These are phyloP conservation scores for Scaptomyza flava DNA, from an alignment of 2,888 invertebrate species.

Conservation along the genomic window DNA sequence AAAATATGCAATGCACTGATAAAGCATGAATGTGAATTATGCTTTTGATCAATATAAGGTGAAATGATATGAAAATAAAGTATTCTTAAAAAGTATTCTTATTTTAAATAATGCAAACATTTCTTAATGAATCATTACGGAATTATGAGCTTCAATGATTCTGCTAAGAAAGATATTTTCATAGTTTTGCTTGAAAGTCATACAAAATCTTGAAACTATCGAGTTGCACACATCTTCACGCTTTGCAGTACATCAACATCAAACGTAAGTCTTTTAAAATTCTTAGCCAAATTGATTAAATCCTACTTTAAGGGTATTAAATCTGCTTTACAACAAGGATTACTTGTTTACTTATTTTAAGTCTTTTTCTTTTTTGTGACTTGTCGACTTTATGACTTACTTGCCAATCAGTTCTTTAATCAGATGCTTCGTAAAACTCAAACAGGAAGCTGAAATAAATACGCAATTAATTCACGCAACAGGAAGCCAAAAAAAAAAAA, in stretches of 20 bases:
- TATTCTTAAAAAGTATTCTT: not conserved
- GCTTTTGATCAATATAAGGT: not conserved
- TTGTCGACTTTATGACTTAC: conserved; percentile 53
- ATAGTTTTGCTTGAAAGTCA: no score
- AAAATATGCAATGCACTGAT: conserved; percentile 13
- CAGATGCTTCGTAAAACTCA: conserved; percentile 32
- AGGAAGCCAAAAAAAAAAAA: conserved; percentile 7
- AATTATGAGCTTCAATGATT: no score
- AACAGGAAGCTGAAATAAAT: conserved; percentile 22
- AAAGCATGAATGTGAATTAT: not conserved
- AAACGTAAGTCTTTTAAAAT: not conserved
- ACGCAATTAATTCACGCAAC: conserved; percentile 38
- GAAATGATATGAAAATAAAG: not conserved
- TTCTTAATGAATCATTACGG: no score
- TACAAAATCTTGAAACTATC: no score
- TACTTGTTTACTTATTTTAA: no score
- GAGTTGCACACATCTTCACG: no score
- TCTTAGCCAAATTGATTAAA: not conserved
- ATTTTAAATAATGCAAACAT: no score
- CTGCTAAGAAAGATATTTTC: no score
- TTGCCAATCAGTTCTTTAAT: conserved; percentile 56
- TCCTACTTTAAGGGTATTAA: not conserved
- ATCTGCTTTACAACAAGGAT: not conserved
- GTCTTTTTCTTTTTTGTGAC: conserved; percentile 1
- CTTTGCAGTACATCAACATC: no score